phyloP scores from a whole-genome alignment of 2,888 invertebrate genomes.

The Drosophila ezoana region DNA sequence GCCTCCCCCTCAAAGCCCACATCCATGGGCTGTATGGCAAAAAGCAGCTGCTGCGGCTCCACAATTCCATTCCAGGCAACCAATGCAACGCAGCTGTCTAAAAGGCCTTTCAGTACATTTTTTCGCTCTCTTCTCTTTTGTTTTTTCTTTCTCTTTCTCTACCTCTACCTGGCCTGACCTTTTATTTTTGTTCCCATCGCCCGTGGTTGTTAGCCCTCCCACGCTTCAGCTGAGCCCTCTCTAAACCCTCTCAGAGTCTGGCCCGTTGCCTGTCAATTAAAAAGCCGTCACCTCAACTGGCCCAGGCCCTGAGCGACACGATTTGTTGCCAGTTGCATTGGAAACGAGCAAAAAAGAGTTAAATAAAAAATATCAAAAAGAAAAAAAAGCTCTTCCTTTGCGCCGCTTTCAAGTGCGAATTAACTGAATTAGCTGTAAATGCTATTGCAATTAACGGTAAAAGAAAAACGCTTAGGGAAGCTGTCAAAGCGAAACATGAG shows the following conservation, averaged over 20 bases:
- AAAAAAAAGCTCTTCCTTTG: conserved; percentile 46
- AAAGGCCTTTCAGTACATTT: conserved; percentile 29
- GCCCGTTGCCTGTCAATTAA: conserved; percentile 66
- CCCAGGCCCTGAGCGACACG: conserved; percentile 67
- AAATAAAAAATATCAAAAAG: conserved; percentile 6
- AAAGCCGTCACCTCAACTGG: conserved; percentile 58
- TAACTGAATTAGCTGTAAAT: conserved; percentile 68
- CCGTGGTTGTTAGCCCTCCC: conserved; percentile 44
- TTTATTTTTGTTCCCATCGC: conserved; percentile 46
- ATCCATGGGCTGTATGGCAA: conserved; percentile 8
- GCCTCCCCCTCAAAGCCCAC: background rate
- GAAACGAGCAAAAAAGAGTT: conserved; percentile 16
- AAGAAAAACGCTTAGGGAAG: conserved; percentile 36
- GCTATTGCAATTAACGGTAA: conserved; percentile 60
- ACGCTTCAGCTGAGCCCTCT: conserved; percentile 31
- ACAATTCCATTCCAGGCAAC: conserved; percentile 41
- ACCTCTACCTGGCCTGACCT: conserved; percentile 50
- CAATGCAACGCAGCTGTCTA: conserved; percentile 66
- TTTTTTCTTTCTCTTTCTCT: background rate
- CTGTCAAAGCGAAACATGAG: conserved; percentile 25
- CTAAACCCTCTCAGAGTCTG: conserved; percentile 11
- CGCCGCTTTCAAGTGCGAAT: conserved; percentile 65
- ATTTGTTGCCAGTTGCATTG: conserved; percentile 62
- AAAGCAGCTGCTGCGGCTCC: conserved; percentile 32
- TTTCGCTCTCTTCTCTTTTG: conserved; percentile 5